Base-by-base conservation (phyloP, 2,113 vertebrate species). In the Mirounga angustirostris region DNA sequence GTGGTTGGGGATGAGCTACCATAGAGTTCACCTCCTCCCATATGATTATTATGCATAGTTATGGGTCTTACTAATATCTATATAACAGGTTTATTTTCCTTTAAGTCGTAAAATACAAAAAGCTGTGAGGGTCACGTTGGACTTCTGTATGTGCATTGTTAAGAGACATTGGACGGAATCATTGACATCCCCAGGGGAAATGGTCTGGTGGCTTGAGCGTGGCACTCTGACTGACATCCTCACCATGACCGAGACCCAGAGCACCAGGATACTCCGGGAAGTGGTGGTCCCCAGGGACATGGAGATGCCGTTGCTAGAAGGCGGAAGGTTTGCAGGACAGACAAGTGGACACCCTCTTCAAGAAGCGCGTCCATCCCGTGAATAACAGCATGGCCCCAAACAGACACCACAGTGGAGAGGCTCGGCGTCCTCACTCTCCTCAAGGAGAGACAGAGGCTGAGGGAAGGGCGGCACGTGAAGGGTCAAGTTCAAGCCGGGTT, bases 191-290 rank as follows among this genome's bases (percentile, higher is more conserved):
- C 85, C 40, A 4, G 22, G 59, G 30, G 30, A 58, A 54, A 65
- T 52, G 58, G 28, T 2, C 78, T 89, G 30, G 46, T 43, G 50
- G n/a, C 65, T 74, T 74, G 54, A 88, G 21, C 56, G 12, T 33
- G 22, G 58, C 28, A 6, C 2, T 43, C 12, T 86, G 56, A 56
- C 22, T 7, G 0, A 33, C 28, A 22, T 7, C 40, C 54, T n/a
- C 8, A 21, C 63, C 40, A 30, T 43, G 83, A 81, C 46, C 83
- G 18, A 46, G 63, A 65, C 63, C 63, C 28, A 33, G 63, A 7
- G 63, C 1, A 14, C 63, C 63, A 11, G 63, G 1, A n/a, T 0
- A 1, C n/a, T 56, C n/a, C 0, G 4, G 81, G 24, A 24, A 2
- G 24, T 9, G 22, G 24, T 13, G 52, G 61, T 36, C 61, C 69